Base-by-base conservation (phyloP, 2,888 invertebrate genomes). In the Amblyjoppa fuscipennis region DNA sequence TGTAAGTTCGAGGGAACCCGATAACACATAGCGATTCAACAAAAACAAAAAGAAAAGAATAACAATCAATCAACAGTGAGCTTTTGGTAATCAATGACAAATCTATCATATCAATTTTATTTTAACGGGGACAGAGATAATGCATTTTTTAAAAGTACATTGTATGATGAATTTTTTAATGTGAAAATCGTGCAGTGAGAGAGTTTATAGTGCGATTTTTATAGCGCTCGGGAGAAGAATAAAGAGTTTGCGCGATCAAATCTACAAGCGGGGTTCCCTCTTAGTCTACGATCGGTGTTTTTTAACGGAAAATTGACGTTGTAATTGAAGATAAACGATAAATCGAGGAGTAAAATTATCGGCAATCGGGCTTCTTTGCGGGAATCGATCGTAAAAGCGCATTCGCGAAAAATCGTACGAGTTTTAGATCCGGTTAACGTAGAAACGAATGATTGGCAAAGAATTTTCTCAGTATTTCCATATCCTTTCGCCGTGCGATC, bases 401-500 rank as follows among this genome's bases (percentile, higher is more conserved):
- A 68, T 66, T 45, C 66, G 31, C 28, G 20, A 49, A 25, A 25
- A 81, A 71, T 41, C 41, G 45, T 73, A 13, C 28, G 13, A 28
- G 68, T 74, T 56, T 49, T 56, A 74, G 61, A 82, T 76, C 41
- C 16, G 59, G 34, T 53, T 56, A 56, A 1, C 25, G 59, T 11
- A 69, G 66, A 64, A 76, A 73, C 53, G 3, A 66, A 45, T 2
- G 4, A 73, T 77, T 77, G 81, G 25, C 41, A 53, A 64, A 16
- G 7, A 34, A 16, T 49, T 34, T 31, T 31, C 82, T 85, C 85
- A 85, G 83, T 80, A 85, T 83, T 83, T 85, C 83, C 75, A 77
- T 81, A 83, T 87, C 87, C 87, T 87, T 86, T 86, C 84, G 80
- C 86, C 87, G 87, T 86, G 81, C 83, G 78, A 86, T 84, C 84